These are phyloP conservation scores for Deilephila elpenor DNA, from an alignment of 2,888 invertebrate species.

Conservation along the genomic window DNA sequence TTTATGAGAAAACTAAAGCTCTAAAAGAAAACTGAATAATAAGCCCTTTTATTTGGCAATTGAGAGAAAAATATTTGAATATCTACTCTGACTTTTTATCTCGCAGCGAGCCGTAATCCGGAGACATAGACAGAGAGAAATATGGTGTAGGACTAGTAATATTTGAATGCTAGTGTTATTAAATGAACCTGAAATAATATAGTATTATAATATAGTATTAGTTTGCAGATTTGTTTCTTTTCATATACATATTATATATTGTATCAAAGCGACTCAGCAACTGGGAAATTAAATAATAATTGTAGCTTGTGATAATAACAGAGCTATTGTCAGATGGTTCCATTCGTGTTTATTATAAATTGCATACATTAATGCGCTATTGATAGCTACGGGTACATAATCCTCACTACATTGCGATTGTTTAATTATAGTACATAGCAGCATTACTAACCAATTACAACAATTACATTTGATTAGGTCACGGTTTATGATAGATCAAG, in stretches of 20 bases:
- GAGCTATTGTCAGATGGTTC: not conserved
- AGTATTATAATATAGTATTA: not conserved
- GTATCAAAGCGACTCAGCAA: not conserved
- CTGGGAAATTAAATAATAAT: not conserved
- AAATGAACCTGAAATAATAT: not conserved
- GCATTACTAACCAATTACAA: too few species aligned
- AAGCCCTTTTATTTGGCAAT: not conserved
- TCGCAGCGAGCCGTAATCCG: not conserved
- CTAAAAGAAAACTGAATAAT: not conserved
- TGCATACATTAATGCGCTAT: not conserved
- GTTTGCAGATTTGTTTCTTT: not conserved
- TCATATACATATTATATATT: too few species aligned
- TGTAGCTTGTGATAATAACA: not conserved
- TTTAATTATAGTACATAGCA: too few species aligned
- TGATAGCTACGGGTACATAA: not conserved
- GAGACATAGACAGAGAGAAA: not conserved
- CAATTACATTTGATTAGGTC: too few species aligned
- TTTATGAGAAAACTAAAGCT: not conserved
- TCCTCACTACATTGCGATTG: not conserved
- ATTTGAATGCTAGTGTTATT: not conserved
- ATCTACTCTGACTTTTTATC: constrained; percentile 1
- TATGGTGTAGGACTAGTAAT: too few species aligned
- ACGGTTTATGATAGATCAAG: too few species aligned
- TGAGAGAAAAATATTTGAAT: not conserved
- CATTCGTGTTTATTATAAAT: not conserved